A percentile compares a stretch with the other conserved stretches of the same genome.
Evolutionary conservation across 2,888 invertebrate species (phyloP).

Genomic region (Hyposoter didymator): DNA sequence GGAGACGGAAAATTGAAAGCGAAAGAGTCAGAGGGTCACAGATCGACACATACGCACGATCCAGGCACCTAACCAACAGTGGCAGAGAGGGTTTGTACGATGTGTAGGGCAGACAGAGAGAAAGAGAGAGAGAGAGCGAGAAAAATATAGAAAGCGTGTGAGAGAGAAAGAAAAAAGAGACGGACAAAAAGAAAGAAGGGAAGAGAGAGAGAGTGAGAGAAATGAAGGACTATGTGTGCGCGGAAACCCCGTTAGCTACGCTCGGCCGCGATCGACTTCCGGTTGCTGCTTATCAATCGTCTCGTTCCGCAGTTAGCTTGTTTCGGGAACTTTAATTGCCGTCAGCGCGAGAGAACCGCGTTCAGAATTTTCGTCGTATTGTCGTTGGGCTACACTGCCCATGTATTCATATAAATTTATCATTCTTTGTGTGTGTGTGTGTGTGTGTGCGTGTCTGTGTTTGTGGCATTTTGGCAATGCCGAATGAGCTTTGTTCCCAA

Average conservation of each 20-base stretch:
- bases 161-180: slow-evolving; percentile 13
- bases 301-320: slow-evolving; percentile 78
- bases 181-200: background rate
- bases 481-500: slow-evolving; percentile 54
- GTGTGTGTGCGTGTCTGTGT: background rate
- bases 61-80: slow-evolving; percentile 51
- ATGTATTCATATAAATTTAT: slow-evolving; percentile 20
- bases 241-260: slow-evolving; percentile 73
- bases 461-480: slow-evolving; percentile 26
- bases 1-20: slow-evolving; percentile 54
- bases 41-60: slow-evolving; percentile 48
- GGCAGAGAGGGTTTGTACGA: slow-evolving; percentile 22
- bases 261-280: slow-evolving; percentile 80
- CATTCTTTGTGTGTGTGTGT: background rate
- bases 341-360: slow-evolving; percentile 49
- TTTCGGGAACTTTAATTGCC: slow-evolving; percentile 76
- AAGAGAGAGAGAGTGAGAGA: slow-evolving; percentile 14
- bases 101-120: slow-evolving; percentile 6
- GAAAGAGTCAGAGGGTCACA: slow-evolving; percentile 30
- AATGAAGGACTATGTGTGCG: slow-evolving; percentile 36
- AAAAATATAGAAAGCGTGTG: too few relatives aligned
- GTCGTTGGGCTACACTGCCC: background rate
- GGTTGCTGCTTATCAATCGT: slow-evolving; percentile 81
- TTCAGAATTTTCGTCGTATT: slow-evolving; percentile 56
- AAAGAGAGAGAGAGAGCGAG: background rate